Percentiles rank a stretch among this genome's conserved stretches.
These are phyloP conservation scores for Autographa gamma DNA, from an alignment of 2,888 invertebrate genomes.

Conservation along the genomic window DNA sequence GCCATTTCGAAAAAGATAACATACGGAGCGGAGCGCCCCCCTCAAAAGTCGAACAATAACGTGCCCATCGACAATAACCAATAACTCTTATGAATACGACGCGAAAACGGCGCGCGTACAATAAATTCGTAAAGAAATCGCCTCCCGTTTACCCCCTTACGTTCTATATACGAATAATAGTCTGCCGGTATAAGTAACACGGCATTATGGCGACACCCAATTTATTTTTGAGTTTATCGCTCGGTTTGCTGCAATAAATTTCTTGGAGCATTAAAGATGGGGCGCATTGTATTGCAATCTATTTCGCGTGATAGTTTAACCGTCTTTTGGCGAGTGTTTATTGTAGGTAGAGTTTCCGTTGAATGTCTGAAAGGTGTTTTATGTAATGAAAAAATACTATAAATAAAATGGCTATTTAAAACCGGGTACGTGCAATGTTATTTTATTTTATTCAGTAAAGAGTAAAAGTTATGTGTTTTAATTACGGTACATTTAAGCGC, in stretches of 20 bases:
- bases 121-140: conserved; percentile 69
- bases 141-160: conserved; percentile 61
- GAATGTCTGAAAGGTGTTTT: conserved; percentile 47
- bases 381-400: conserved; percentile 14
- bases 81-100: conserved; percentile 72
- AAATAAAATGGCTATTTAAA: conserved; percentile 21
- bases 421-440: conserved; percentile 24
- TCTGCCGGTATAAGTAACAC: conserved; percentile 55
- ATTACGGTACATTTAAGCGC: conserved; percentile 18
- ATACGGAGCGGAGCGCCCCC: conserved; percentile 64
- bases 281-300: conserved; percentile 66
- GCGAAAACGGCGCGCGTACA: conserved; percentile 70
- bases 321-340: conserved; percentile 59
- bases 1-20: conserved; percentile 69
- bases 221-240: conserved; percentile 77
- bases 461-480: conserved; percentile 31
- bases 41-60: conserved; percentile 67
- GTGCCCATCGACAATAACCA: conserved; percentile 71
- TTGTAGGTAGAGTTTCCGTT: conserved; percentile 59
- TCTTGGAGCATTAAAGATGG: conserved; percentile 67
- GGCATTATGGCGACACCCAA: conserved; percentile 69
- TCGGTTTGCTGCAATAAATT: conserved; percentile 71
- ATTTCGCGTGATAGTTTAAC: conserved; percentile 65
- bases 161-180: conserved; percentile 53
- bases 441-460: conserved; percentile 27